Evolutionary conservation across 1,140 invertebrate genomes (phyloP).

Genomic region (Drosophila repletoides): DNA sequence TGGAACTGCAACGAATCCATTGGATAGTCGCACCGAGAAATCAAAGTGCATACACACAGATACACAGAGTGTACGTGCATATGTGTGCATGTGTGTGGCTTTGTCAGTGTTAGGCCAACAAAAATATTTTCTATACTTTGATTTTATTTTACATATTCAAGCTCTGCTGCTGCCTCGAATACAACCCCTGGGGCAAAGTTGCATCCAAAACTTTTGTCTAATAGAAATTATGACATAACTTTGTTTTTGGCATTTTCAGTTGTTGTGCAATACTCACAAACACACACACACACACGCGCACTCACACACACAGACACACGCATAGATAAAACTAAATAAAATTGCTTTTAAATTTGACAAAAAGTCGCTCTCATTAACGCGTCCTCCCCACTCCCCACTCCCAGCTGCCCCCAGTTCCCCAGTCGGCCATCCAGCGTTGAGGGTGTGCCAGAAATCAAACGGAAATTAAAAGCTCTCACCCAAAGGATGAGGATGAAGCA

Average conservation of each 20-base stretch:
- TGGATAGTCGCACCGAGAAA: conserved; percentile 9
- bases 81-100: neutral
- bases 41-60: conserved; percentile 1
- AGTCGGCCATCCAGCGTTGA: neutral
- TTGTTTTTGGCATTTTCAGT: conserved; percentile 43
- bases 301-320: neutral
- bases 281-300: conserved; percentile 2
- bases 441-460: conserved; percentile 60
- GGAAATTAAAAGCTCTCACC: conserved; percentile 57
- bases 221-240: conserved; percentile 52
- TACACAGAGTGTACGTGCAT: neutral
- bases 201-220: conserved; percentile 35
- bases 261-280: conserved; percentile 21
- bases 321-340: conserved; percentile 43
- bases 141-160: conserved; percentile 37
- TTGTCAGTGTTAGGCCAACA: conserved; percentile 7
- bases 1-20: conserved; percentile 11
- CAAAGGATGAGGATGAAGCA: too few species aligned
- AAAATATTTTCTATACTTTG: conserved; percentile 38
- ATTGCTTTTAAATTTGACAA: conserved; percentile 65
- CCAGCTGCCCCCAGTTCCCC: neutral
- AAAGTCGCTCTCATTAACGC: conserved; percentile 43
- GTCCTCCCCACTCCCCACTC: neutral
- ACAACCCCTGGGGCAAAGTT: conserved; percentile 37
- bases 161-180: neutral